Evolutionary conservation across 2,113 vertebrate genomes (phyloP).

Genomic region (Artemisiospiza belli): DNA sequence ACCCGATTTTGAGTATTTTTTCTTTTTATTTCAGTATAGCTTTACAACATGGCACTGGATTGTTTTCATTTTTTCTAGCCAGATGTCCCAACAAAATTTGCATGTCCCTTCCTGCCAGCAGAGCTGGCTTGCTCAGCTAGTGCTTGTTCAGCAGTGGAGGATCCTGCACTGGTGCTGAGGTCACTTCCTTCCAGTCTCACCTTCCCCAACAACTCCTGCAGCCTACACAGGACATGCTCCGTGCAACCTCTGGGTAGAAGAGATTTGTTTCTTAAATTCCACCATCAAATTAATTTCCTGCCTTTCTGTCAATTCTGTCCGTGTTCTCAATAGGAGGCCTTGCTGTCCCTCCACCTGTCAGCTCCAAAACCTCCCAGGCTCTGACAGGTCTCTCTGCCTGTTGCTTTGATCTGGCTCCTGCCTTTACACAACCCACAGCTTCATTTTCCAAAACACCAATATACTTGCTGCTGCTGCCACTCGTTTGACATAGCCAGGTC

Average conservation of each 20-base stretch:
- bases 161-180: neutral
- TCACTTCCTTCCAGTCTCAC: neutral
- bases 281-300: neutral
- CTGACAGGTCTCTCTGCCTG: neutral
- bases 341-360: neutral
- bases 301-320: too few relatives aligned
- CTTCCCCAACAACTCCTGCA: neutral
- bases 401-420: neutral
- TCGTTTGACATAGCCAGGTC: fast-evolving
- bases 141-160: neutral
- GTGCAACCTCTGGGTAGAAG: neutral
- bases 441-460: neutral
- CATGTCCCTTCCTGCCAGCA: neutral
- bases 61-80: neutral
- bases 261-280: neutral
- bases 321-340: fast-evolving
- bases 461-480: neutral
- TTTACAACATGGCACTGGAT: neutral
- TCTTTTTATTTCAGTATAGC: neutral
- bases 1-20: fast-evolving
- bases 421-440: neutral
- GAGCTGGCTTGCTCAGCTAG: neutral
- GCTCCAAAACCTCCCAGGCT: neutral
- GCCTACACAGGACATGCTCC: fast-evolving
- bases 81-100: neutral